phyloP scores from a whole-genome alignment of 2,113 vertebrate species.

The Mesitornis unicolor region DNA sequence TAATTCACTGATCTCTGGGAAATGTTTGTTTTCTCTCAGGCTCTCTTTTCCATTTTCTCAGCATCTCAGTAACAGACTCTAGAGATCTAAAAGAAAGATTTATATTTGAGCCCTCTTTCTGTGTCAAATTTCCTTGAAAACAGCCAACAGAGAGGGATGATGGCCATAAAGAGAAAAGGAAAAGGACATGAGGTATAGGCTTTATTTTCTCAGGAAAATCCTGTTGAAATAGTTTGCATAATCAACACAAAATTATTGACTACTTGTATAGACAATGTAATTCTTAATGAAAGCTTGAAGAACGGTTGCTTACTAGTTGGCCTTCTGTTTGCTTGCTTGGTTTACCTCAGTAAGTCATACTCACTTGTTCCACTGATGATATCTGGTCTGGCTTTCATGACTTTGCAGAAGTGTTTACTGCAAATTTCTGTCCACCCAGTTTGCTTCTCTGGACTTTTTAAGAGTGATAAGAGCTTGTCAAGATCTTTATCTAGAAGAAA shows the following conservation, averaged over 20 bases:
- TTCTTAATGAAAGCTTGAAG: not conserved
- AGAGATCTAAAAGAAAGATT: not conserved
- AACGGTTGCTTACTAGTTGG: not conserved
- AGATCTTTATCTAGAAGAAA: conserved; percentile 80
- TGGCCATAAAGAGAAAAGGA: not conserved
- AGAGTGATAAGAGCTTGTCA: conserved; percentile 70
- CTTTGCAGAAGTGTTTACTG: conserved; percentile 78
- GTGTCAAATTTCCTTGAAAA: not conserved
- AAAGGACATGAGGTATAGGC: not conserved
- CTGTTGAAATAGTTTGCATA: not conserved
- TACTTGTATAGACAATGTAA: not conserved
- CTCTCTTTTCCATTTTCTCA: not conserved
- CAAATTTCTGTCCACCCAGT: conserved; percentile 79
- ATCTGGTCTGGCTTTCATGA: conserved; percentile 76
- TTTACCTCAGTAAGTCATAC: conserved; percentile 4
- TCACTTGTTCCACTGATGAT: conserved; percentile 78
- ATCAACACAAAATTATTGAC: not conserved
- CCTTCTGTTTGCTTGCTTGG: not conserved
- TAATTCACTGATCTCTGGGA: not conserved
- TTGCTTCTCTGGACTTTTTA: conserved; percentile 70
- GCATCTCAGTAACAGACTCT: not conserved
- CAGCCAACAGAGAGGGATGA: not conserved
- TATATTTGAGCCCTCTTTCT: not conserved
- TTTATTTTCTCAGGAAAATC: not conserved
- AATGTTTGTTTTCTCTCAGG: not conserved